Conservation (phyloP, 2,888 invertebrate species). For the Lepidochrysops patricia region DNA sequence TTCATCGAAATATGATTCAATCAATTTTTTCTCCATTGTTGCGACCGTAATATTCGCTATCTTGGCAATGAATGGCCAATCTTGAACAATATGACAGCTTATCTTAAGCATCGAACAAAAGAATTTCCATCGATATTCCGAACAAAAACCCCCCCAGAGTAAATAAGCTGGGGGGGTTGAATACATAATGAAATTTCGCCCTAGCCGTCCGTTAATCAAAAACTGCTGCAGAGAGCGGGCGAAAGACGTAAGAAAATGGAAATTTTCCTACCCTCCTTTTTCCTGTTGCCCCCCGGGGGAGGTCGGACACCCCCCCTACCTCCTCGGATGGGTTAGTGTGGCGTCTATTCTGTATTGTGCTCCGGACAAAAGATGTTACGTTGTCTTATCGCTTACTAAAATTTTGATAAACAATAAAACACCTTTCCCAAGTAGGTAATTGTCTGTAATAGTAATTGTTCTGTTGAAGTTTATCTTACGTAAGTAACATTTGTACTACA, state of each 20-base stretch:
- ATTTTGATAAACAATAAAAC: background rate
- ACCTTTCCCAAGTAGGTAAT: background rate
- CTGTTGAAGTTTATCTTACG: too few relatives aligned
- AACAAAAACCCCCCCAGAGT: constrained; percentile 48
- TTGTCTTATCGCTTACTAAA: background rate
- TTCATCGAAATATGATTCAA: too few relatives aligned
- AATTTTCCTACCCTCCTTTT: constrained; percentile 75
- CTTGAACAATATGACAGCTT: constrained; percentile 10
- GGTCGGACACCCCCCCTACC: constrained; percentile 55
- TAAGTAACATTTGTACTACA: too few relatives aligned
- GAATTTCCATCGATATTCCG: constrained; percentile 28
- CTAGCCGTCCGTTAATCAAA: constrained; percentile 71
- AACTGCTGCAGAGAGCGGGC: constrained; percentile 67
- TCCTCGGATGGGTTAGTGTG: constrained; percentile 29
- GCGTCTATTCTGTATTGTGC: constrained; percentile 31
- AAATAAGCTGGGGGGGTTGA: constrained; percentile 60
- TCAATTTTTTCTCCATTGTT: too few relatives aligned
- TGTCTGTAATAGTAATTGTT: too few relatives aligned
- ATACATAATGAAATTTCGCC: constrained; percentile 71
- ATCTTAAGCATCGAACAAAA: constrained; percentile 25
- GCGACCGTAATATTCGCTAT: too few relatives aligned
- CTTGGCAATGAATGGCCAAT: constrained; percentile 7
- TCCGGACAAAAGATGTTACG: background rate
- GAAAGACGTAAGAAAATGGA: constrained; percentile 73
- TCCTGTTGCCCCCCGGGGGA: constrained; percentile 56